Base-by-base conservation (phyloP, 2,888 invertebrate species). In the Amphipoea oculea region DNA sequence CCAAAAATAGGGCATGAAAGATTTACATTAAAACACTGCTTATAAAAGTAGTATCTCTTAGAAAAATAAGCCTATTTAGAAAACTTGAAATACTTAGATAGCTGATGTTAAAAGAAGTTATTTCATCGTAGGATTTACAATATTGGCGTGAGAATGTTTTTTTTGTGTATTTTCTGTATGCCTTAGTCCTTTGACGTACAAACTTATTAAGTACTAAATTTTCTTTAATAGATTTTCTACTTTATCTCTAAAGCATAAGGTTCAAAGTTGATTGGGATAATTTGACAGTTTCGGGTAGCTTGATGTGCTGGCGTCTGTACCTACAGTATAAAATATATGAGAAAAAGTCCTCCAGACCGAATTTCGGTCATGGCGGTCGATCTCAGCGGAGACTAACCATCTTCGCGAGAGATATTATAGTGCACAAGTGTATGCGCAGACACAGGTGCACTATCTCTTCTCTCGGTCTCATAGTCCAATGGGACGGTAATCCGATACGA, bases 41-140 rank as follows among this genome's bases (percentile, higher is more conserved):
- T 51, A 60, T 51, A 40, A 48, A 72, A 79, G 40, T 23, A 9
- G 23, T 66, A n/a, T 42, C 48, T 42, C 48, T 45, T 63, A 48
- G 54, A 54, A 70, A 45, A 63, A n/a, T 63, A 79, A 48, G 48
- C 48, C 29, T 66, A 20, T 73, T 73, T 11, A 57, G n/a, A 14
- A 20, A 42, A 2, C 23, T 29, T 17, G 1, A 60, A 66, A 60
- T 45, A 11, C 1, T 11, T 42, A 42, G 2, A 29, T 63, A 4
- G 4, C 5, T n/a, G 9, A 20, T 6, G 12, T 65, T 42, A 36
- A 7, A 67, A 62, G 2, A 79, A 57, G 29, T 42, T 74, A 67
- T 74, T 82, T 57, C 2, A 63, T 36, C 6, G 11, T 2, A 40
- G 36, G 42, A 42, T 51, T 23, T 60, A 51, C 11, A 79, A 12